phyloP scores from a whole-genome alignment of 2,113 vertebrate species.

The Vulpes vulpes region DNA sequence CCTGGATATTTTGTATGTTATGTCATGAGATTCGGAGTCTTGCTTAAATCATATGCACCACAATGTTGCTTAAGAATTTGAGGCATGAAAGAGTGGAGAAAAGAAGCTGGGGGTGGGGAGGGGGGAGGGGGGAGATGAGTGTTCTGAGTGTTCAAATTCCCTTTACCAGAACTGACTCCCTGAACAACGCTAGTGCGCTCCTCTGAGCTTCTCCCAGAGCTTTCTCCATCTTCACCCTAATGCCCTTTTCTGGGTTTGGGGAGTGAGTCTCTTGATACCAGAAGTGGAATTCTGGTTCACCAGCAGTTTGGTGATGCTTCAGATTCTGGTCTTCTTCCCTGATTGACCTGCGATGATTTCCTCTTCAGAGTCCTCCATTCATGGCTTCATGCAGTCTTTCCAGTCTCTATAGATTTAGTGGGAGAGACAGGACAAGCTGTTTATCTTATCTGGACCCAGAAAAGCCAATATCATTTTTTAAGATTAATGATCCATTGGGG shows the following conservation, averaged over 20 bases:
- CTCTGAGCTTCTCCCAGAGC: neutral
- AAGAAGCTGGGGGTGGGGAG: neutral
- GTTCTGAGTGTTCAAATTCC: neutral
- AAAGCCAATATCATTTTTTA: neutral
- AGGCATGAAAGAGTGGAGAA: neutral
- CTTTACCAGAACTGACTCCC: neutral
- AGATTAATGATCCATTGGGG: neutral
- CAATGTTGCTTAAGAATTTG: neutral
- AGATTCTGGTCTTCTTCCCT: neutral
- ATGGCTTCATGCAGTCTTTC: neutral
- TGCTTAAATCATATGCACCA: neutral
- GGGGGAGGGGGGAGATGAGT: fast-evolving
- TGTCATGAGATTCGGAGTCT: neutral
- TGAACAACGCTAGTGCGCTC: neutral
- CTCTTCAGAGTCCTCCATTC: fast-evolving
- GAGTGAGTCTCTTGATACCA: neutral
- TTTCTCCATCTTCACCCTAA: neutral
- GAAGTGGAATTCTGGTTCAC: neutral
- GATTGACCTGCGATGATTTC: neutral
- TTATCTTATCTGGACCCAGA: neutral
- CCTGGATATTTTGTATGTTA: neutral
- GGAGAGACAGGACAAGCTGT: neutral
- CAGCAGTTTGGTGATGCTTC: neutral
- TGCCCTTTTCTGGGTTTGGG: neutral
- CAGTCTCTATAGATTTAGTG: neutral